Percentiles rank a stretch among this genome's conserved stretches.
Conservation (phyloP, 2,113 vertebrate genomes). For the Callocephalon fimbriatum region DNA sequence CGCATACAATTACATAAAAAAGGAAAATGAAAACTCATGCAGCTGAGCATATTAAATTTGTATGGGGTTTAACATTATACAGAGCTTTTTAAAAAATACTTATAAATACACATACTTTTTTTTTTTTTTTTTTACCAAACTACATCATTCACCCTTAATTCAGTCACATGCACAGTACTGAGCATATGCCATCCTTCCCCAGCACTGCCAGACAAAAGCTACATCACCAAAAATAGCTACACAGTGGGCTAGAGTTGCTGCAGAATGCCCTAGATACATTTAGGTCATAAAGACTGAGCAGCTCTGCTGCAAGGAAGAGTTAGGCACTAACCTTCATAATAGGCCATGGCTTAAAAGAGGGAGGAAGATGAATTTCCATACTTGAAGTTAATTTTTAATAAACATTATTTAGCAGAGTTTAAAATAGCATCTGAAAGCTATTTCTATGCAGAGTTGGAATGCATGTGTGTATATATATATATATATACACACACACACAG, state of each 20-base stretch:
- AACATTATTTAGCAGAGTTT: background rate
- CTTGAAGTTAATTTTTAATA: background rate
- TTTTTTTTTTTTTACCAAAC: background rate
- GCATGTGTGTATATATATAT: rapidly evolving
- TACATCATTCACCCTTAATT: conserved; percentile 6
- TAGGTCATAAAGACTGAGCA: background rate
- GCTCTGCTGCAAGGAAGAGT: background rate
- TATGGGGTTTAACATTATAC: background rate
- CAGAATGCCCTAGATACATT: conserved; percentile 70
- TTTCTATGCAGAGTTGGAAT: background rate
- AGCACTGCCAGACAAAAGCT: conserved; percentile 62
- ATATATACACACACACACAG: background rate
- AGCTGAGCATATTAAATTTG: background rate
- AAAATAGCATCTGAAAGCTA: background rate
- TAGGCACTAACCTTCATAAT: background rate
- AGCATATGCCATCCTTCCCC: conserved; percentile 62
- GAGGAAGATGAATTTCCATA: background rate
- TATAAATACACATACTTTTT: background rate
- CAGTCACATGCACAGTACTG: conserved; percentile 42
- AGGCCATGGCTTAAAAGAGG: background rate
- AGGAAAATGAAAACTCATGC: background rate
- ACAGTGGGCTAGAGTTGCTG: conserved; percentile 22
- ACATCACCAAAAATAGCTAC: conserved; percentile 69
- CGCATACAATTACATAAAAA: conserved; percentile 7
- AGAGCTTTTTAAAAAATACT: background rate